A percentile compares a stretch with the other conserved stretches of the same genome.
phyloP scores from a whole-genome alignment of 1,140 invertebrate genomes.

The Papilio polytes region DNA sequence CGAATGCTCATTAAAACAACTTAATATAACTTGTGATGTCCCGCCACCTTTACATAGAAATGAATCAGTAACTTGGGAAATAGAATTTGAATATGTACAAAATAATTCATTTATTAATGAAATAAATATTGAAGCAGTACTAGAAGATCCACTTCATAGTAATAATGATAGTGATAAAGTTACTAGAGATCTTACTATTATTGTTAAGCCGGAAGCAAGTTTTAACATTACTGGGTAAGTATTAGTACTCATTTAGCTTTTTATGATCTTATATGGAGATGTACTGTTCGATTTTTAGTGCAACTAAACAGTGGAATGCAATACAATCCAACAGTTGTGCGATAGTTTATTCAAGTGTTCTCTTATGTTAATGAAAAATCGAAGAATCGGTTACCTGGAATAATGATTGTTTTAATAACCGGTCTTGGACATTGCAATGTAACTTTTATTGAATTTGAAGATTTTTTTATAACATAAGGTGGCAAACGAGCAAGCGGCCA shows the following conservation, averaged over 20 bases:
- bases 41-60: constrained; percentile 61
- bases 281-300: too few relatives aligned
- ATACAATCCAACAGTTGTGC: too few relatives aligned
- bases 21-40: constrained; percentile 62
- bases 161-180: constrained; percentile 53
- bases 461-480: too few relatives aligned
- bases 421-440: too few relatives aligned
- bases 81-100: constrained; percentile 66
- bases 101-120: constrained; percentile 42
- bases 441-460: too few relatives aligned
- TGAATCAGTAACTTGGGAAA: constrained; percentile 59
- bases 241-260: background rate
- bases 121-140: constrained; percentile 49
- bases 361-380: too few relatives aligned
- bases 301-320: too few relatives aligned
- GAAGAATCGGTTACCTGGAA: too few relatives aligned
- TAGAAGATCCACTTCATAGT: constrained; percentile 62
- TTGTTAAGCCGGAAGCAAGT: constrained; percentile 56
- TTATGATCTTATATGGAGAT: too few relatives aligned
- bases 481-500: too few relatives aligned
- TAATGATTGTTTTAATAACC: too few relatives aligned
- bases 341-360: too few relatives aligned
- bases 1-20: constrained; percentile 57
- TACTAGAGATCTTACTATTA: constrained; percentile 50
- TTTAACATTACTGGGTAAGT: constrained; percentile 65